Evolutionary conservation across 2,888 invertebrate species (phyloP).

Genomic region (Lepetodrilus schrolli): DNA sequence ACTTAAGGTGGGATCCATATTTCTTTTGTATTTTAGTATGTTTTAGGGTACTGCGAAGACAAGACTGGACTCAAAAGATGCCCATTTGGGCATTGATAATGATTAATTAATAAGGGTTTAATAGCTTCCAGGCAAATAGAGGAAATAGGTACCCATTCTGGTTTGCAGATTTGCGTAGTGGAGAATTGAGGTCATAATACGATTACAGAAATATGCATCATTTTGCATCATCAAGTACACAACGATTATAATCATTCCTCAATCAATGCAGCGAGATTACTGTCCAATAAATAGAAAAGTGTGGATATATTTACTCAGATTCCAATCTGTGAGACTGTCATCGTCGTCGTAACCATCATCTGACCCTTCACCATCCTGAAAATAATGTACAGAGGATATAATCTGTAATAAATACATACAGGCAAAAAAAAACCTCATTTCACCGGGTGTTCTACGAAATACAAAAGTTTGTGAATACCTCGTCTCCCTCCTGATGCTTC

Average conservation of each 20-base stretch:
- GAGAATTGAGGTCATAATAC: constrained; percentile 10
- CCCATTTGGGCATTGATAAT: too few species aligned
- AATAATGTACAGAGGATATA: neutral
- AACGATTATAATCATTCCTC: constrained; percentile 16
- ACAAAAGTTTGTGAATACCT: constrained; percentile 38
- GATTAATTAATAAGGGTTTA: too few species aligned
- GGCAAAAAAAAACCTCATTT: neutral
- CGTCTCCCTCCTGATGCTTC: constrained; percentile 67
- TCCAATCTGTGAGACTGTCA: constrained; percentile 96
- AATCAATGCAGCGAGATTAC: neutral
- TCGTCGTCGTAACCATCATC: constrained; percentile 87
- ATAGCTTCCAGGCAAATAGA: too few species aligned
- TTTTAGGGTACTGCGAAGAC: too few species aligned
- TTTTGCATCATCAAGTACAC: neutral
- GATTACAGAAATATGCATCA: constrained; percentile 22
- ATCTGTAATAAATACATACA: neutral
- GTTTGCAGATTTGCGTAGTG: too few species aligned
- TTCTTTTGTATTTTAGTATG: too few species aligned
- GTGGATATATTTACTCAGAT: constrained; percentile 82
- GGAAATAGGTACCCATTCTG: too few species aligned
- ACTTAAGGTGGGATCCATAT: too few species aligned
- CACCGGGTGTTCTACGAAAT: too few species aligned
- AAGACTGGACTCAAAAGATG: too few species aligned
- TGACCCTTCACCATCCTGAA: constrained; percentile 69
- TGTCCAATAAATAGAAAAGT: too few species aligned